These are phyloP conservation scores for Sinhomidia bicolor DNA, from an alignment of 2,888 invertebrate species.

Conservation along the genomic window DNA sequence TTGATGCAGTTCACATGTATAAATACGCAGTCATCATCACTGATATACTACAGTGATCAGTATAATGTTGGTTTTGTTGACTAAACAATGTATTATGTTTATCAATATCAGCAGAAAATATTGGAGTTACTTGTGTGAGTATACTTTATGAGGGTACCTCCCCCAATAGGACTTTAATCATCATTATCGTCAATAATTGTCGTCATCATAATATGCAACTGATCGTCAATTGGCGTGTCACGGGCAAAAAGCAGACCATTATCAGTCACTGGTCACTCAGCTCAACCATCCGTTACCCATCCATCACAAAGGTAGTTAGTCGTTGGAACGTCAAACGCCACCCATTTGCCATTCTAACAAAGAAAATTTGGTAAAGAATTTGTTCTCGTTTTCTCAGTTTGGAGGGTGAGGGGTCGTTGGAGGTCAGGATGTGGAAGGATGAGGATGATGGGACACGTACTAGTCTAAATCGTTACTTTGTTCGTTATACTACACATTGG, in stretches of 20 bases:
- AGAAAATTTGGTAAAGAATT: too few relatives aligned
- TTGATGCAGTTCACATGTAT: too few relatives aligned
- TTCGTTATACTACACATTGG: too few relatives aligned
- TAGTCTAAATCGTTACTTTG: not conserved
- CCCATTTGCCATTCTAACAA: not conserved
- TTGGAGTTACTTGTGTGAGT: too few relatives aligned
- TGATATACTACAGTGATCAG: too few relatives aligned
- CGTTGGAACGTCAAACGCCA: not conserved
- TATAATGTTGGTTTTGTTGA: too few relatives aligned
- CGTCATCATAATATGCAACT: not conserved
- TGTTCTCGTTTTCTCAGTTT: not conserved
- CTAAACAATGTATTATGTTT: too few relatives aligned
- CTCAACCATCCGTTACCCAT: not conserved
- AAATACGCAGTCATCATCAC: too few relatives aligned
- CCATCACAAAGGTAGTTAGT: not conserved
- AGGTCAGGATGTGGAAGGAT: not conserved
- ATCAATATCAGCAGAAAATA: too few relatives aligned
- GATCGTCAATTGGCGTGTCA: not conserved
- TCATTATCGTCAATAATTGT: not conserved
- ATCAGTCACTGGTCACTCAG: not conserved
- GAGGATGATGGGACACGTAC: not conserved
- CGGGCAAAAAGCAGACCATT: not conserved
- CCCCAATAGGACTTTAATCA: too few relatives aligned
- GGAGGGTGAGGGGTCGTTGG: not conserved
- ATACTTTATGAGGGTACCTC: too few relatives aligned